These are phyloP conservation scores for Clostera curtula DNA, from an alignment of 2,888 invertebrate genomes.

Conservation along the genomic window DNA sequence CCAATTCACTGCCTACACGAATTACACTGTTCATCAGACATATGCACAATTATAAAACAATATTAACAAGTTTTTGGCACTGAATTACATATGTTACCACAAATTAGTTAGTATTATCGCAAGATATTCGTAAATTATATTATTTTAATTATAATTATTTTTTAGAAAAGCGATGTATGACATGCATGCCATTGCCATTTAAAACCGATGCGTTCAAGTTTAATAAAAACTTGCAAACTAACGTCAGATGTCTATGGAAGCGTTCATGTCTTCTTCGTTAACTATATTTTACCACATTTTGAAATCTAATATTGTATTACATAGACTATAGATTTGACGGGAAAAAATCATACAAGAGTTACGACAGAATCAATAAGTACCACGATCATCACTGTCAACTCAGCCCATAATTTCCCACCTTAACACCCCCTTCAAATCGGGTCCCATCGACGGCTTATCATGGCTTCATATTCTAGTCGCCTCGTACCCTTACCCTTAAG, in stretches of 20 bases:
- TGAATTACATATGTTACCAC: constrained; percentile 18
- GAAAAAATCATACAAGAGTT: too few species aligned
- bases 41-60: constrained; percentile 25
- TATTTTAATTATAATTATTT: constrained; percentile 47
- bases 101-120: constrained; percentile 20
- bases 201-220: constrained; percentile 56
- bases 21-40: constrained; percentile 35
- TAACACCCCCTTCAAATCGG: too few species aligned
- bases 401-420: too few species aligned
- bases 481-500: too few species aligned
- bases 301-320: too few species aligned
- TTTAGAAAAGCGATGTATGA: constrained; percentile 56
- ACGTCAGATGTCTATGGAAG: constrained; percentile 22
- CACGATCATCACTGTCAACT: too few species aligned
- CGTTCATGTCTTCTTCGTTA: too few species aligned
- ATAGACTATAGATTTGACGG: too few species aligned
- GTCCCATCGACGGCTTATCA: too few species aligned
- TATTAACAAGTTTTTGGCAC: constrained; percentile 36
- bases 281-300: too few species aligned
- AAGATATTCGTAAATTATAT: constrained; percentile 33
- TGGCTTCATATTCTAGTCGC: too few species aligned
- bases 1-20: constrained; percentile 63
- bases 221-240: constrained; percentile 27
- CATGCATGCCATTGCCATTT: constrained; percentile 69
- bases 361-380: too few species aligned